A percentile compares a stretch with the other conserved stretches of the same genome.
Evolutionary conservation across 2,797 vertebrate species (phyloP).

Genomic region (Halcyon smyrnensis): DNA sequence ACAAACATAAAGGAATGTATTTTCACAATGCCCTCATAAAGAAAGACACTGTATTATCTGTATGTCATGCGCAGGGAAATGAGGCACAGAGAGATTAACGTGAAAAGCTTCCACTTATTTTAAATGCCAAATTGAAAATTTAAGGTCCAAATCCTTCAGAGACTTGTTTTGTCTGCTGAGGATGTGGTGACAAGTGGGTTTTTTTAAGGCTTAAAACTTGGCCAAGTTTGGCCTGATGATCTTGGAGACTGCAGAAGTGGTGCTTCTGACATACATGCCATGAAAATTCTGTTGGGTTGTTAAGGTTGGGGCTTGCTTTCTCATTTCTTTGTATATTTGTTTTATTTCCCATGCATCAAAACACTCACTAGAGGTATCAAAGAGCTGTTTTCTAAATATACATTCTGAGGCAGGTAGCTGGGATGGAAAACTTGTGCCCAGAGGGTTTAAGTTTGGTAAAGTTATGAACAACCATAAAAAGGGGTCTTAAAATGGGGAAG

Average conservation of each 20-base stretch:
- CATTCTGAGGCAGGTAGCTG: neutral
- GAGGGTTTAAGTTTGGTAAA: neutral
- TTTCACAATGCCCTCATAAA: constrained; percentile 25
- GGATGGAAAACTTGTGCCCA: neutral
- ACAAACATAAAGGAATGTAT: constrained; percentile 35
- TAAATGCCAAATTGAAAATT: constrained; percentile 14
- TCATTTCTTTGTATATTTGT: neutral
- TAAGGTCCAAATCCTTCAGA: neutral
- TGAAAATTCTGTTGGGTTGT: neutral
- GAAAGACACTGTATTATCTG: neutral
- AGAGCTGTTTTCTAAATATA: neutral
- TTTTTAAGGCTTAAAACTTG: neutral
- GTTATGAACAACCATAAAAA: neutral
- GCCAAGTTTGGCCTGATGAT: neutral
- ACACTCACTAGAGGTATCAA: neutral
- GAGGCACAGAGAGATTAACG: neutral
- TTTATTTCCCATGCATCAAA: neutral
- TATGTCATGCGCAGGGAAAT: neutral
- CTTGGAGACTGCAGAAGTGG: neutral
- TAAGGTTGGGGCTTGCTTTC: neutral
- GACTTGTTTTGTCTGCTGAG: neutral
- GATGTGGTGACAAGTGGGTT: neutral
- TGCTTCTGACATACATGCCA: neutral
- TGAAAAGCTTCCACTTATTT: neutral
- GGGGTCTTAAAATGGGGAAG: neutral